These are phyloP conservation scores for Tiaroga cobitis DNA, from an alignment of 2,797 vertebrate genomes.

Conservation along the genomic window DNA sequence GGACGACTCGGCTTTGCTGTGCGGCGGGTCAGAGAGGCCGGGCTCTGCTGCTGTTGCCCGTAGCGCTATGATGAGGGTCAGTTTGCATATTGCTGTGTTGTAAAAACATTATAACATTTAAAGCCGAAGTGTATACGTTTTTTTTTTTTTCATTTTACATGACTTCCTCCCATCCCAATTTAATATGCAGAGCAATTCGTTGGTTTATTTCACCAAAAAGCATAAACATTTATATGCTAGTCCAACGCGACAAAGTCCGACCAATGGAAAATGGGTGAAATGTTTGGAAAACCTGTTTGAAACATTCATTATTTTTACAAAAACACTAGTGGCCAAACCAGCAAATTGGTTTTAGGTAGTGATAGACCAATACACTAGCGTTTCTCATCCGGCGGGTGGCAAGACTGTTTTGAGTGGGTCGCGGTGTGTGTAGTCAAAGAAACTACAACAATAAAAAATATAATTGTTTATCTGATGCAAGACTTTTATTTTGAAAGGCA, in stretches of 20 bases:
- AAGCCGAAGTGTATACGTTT: not conserved
- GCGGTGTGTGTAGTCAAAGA: too few relatives aligned
- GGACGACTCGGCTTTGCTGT: slow-evolving; percentile 89
- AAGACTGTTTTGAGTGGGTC: too few relatives aligned
- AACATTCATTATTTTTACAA: not conserved
- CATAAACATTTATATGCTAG: not conserved
- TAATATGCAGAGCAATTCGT: not conserved
- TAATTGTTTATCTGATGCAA: too few relatives aligned
- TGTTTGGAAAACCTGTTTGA: not conserved
- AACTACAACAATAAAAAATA: too few relatives aligned
- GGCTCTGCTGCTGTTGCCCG: slow-evolving; percentile 90
- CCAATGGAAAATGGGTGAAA: not conserved
- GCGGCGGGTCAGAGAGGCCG: slow-evolving; percentile 86
- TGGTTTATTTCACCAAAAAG: not conserved
- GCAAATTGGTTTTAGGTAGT: too few relatives aligned
- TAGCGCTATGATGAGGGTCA: slow-evolving; percentile 98
- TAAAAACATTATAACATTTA: slow-evolving; percentile 12
- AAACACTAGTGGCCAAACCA: too few relatives aligned
- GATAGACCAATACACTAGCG: too few relatives aligned
- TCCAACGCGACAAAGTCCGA: not conserved
- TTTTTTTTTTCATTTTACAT: not conserved
- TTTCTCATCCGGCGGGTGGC: too few relatives aligned
- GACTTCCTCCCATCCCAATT: not conserved
- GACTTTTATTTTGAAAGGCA: too few relatives aligned
- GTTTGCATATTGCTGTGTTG: not conserved